phyloP scores from a whole-genome alignment of 1,140 invertebrate species.

The Gonatopus flavifemur region DNA sequence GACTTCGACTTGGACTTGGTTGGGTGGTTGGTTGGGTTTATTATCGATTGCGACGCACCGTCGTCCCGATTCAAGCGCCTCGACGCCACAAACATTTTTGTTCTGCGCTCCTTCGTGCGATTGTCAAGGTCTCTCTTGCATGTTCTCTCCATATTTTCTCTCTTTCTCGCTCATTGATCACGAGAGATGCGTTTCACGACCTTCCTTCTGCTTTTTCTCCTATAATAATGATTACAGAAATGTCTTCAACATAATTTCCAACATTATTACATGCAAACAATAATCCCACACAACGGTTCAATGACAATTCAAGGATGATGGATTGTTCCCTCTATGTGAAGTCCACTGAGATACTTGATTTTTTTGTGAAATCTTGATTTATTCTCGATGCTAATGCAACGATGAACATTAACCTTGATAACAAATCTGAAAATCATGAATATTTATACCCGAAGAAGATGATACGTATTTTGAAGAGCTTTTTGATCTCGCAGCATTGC shows the following conservation, averaged over 20 bases:
- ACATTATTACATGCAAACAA: not conserved
- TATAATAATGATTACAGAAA: not conserved
- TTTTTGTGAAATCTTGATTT: no score
- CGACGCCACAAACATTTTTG: constrained; percentile 15
- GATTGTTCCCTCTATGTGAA: constrained; percentile 1
- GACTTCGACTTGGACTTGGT: not conserved
- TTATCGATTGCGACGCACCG: constrained; percentile 34
- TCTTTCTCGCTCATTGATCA: no score
- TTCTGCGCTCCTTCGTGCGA: constrained; percentile 4
- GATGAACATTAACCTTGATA: no score
- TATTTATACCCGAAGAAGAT: no score
- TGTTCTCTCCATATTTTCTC: constrained; percentile 1
- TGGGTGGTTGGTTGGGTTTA: constrained; percentile 18
- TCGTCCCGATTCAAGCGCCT: constrained; percentile 24
- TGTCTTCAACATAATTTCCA: not conserved
- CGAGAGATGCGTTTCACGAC: not conserved
- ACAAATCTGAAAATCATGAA: no score
- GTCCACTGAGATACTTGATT: no score
- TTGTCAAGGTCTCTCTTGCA: constrained; percentile 35
- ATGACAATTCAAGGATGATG: not conserved
- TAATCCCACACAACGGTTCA: not conserved
- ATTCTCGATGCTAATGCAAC: no score
- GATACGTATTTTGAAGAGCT: no score
- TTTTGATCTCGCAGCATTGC: no score
- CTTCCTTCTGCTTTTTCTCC: not conserved